Evolutionary conservation across 2,113 vertebrate species (phyloP), one percentile per base, ranked within the genome.

Genomic region (Paramormyrops kingsleyae): DNA sequence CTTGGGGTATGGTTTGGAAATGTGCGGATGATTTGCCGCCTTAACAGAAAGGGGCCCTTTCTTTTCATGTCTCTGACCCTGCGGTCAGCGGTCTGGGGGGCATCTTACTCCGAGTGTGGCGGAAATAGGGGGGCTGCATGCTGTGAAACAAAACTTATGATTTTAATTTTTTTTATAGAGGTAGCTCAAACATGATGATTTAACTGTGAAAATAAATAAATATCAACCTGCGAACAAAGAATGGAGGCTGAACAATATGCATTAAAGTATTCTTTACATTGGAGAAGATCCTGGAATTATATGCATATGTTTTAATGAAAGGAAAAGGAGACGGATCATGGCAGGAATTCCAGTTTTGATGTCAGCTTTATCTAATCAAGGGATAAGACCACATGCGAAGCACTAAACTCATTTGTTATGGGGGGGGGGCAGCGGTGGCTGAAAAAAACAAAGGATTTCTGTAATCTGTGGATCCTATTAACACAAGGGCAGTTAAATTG

Each of bases 11-110:
- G 91, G 93, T 87, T 92, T 93, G 94, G 95, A 96, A 96, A 95
- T 95, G 95, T 96, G 95, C 90, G 93, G 95, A 94, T 93, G 93
- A 95, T 95, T 96, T 95, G 93, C 93, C 92, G 91, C 93, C 92
- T 95, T 95, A 94, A 93, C 95, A 95, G 95, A 95, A 95, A 42
- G 92, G 93, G 93, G 92, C 94, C 93, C 90, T 1, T 90, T 92
- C 15, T 88, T 90, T 70, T 66, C 47, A 50, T 31, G 74, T 49
- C 85, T 46, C 87, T 66, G 47, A 70, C 70, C 89, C 66, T 44
- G 59, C 62, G 49, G 52, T 87, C 56, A 66, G 24, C 74, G 6
- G 24, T 66, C 62, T 44, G 46, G 47, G 53, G 46, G 70, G 44
- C 31, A 17, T 50, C 42, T 19, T 74, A 13, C 89, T 66, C 47